A percentile compares a stretch with the other conserved stretches of the same genome.
These are phyloP conservation scores for Conus ventricosus DNA, from an alignment of 1,140 invertebrate species.

Conservation along the genomic window DNA sequence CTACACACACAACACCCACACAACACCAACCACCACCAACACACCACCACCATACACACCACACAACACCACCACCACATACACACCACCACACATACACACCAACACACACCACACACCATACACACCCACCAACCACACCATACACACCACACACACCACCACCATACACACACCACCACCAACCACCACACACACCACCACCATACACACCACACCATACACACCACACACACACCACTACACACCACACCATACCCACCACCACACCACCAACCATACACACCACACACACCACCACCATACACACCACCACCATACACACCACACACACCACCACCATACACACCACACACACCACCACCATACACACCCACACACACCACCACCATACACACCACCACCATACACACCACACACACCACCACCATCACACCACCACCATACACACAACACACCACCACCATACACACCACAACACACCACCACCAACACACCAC, in stretches of 20 bases:
- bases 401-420: neutral
- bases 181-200: slow-evolving; percentile 13
- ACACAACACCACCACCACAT: too few relatives aligned
- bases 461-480: neutral
- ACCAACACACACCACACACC: too few relatives aligned
- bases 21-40: too few relatives aligned
- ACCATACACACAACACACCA: slow-evolving; percentile 11
- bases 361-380: slow-evolving; percentile 3
- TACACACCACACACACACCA: neutral
- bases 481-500: neutral
- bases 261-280: neutral
- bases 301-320: neutral
- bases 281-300: neutral
- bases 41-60: too few relatives aligned
- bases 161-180: neutral
- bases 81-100: too few relatives aligned
- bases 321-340: neutral
- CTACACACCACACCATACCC: neutral
- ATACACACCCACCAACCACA: too few relatives aligned
- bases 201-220: neutral
- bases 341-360: too few relatives aligned
- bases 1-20: too few relatives aligned
- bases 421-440: slow-evolving; percentile 10
- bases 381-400: neutral
- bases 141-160: too few relatives aligned